These are phyloP conservation scores for Oplegnathus fasciatus DNA, from an alignment of 2,113 vertebrate species.

Conservation along the genomic window DNA sequence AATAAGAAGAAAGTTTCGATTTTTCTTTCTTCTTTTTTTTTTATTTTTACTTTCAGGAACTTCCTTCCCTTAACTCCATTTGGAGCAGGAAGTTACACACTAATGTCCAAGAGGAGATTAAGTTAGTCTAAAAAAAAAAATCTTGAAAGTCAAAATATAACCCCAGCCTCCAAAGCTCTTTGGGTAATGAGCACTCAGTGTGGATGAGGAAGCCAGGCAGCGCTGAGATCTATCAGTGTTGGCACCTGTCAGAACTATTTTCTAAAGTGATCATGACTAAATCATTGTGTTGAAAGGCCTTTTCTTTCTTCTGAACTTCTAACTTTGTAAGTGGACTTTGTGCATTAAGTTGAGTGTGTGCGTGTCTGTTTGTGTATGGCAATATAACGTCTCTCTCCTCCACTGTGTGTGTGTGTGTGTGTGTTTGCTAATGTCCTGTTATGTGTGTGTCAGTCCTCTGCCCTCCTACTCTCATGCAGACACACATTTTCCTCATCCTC, in stretches of 20 bases:
- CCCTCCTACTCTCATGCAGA: conserved; percentile 49
- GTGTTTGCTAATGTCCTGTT: conserved; percentile 3
- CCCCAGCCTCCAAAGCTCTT: conserved; percentile 46
- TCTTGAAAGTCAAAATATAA: conserved; percentile 31
- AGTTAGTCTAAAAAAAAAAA: conserved; percentile 28
- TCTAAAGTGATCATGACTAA: conserved; percentile 41
- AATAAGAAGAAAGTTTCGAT: not conserved
- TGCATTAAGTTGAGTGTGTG: conserved; percentile 1
- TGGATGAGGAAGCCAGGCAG: conserved; percentile 40
- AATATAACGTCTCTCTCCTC: not conserved
- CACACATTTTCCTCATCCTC: conserved; percentile 61
- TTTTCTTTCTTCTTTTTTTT: not conserved
- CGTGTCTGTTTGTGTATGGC: not conserved
- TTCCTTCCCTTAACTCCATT: not conserved
- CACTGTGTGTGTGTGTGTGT: not conserved
- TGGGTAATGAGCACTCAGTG: conserved; percentile 63
- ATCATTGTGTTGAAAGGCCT: conserved; percentile 24
- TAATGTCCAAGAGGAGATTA: conserved; percentile 21
- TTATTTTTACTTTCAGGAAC: conserved; percentile 20
- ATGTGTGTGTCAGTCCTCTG: conserved; percentile 33
- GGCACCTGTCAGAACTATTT: conserved; percentile 51
- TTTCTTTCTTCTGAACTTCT: conserved; percentile 28
- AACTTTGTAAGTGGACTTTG: conserved; percentile 22
- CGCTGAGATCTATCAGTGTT: conserved; percentile 52
- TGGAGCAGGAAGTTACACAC: conserved; percentile 19